Evolutionary conservation across 2,888 invertebrate species (phyloP).

Genomic region (Neoaliturus tenellus): DNA sequence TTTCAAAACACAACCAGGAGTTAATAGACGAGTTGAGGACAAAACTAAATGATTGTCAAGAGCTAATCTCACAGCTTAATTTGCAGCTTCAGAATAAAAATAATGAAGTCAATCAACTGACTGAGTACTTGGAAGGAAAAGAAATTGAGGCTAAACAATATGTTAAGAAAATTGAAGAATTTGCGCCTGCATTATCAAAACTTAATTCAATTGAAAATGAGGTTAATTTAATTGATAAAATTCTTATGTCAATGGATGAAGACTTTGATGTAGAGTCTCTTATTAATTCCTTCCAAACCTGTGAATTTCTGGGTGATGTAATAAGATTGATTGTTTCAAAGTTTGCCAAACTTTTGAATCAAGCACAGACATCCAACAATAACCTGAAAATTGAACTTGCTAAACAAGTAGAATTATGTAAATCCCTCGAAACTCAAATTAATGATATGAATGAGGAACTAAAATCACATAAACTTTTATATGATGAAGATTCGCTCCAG

Average conservation of each 20-base stretch:
- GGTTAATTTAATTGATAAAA: neutral
- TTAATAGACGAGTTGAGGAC: neutral
- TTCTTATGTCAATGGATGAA: neutral
- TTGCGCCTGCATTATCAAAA: neutral
- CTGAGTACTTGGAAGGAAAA: neutral
- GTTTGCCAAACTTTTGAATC: neutral
- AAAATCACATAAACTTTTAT: slow-evolving; percentile 1
- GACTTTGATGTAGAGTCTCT: neutral
- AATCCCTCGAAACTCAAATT: slow-evolving; percentile 21
- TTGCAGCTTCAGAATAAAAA: neutral
- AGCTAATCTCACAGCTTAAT: neutral
- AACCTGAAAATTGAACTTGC: neutral
- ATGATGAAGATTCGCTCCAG: slow-evolving; percentile 45
- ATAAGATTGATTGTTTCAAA: neutral
- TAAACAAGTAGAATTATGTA: neutral
- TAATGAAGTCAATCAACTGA: slow-evolving; percentile 11
- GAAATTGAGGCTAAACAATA: neutral
- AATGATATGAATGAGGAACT: slow-evolving; percentile 34
- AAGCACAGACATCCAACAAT: neutral
- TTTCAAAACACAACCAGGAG: neutral
- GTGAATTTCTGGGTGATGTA: neutral
- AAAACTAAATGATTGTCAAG: neutral
- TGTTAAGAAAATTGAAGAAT: neutral
- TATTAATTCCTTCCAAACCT: neutral
- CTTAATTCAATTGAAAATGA: slow-evolving; percentile 6